Conservation (phyloP, 92 coral and sea anemone species). For the Phymanthus crucifer region DNA sequence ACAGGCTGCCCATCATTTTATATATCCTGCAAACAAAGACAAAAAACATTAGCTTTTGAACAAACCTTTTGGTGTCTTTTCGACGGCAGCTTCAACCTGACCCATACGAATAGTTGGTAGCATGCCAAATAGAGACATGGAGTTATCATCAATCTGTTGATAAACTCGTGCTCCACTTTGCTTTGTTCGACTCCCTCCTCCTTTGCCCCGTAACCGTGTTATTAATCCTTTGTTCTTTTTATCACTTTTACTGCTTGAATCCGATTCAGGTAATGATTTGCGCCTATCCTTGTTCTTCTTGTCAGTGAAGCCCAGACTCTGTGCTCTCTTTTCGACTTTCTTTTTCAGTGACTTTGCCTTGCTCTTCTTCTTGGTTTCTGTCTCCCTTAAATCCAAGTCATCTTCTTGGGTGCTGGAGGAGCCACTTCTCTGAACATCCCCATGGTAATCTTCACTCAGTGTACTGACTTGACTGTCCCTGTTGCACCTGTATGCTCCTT, state of each 20-base stretch:
- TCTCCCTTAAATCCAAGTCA: constrained; percentile 48
- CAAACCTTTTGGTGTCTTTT: constrained; percentile 93
- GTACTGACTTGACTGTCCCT: constrained; percentile 71
- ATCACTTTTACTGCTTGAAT: not conserved
- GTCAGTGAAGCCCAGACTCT: constrained; percentile 6
- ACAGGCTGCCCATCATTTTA: not conserved
- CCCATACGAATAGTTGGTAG: constrained; percentile 53
- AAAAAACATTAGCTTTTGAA: not conserved
- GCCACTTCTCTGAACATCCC: constrained; percentile 46
- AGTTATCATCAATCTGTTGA: constrained; percentile 51
- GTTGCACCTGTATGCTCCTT: constrained; percentile 32
- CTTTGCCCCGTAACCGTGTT: constrained; percentile 23
- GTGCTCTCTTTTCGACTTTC: constrained; percentile 14
- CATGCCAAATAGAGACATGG: constrained; percentile 52
- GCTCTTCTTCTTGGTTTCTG: constrained; percentile 17
- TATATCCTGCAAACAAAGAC: not conserved
- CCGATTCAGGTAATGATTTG: constrained; percentile 30
- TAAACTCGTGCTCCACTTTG: constrained; percentile 57
- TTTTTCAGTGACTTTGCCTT: constrained; percentile 17
- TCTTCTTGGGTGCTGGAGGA: constrained; percentile 76
- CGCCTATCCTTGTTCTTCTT: constrained; percentile 17
- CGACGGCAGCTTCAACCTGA: constrained; percentile 55
- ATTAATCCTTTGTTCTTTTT: constrained; percentile 48
- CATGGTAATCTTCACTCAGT: constrained; percentile 53
- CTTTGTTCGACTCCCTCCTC: constrained; percentile 40